Conservation (phyloP, 2,113 vertebrate genomes). For the Todiramphus chloris region DNA sequence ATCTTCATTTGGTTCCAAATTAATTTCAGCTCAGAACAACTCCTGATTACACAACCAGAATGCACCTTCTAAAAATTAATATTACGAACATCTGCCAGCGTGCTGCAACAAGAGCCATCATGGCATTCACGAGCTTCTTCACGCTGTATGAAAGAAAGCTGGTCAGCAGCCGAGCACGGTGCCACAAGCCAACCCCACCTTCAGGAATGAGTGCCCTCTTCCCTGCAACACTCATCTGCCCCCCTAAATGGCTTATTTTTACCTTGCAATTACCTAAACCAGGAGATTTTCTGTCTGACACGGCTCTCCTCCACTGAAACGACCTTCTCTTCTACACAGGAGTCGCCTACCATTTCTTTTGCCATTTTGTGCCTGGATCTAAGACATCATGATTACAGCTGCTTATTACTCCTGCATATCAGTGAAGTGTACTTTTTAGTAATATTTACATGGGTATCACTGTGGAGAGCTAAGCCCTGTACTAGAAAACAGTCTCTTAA, state of each 20-base stretch:
- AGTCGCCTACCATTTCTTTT: slow-evolving; percentile 27
- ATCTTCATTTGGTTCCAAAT: slow-evolving; percentile 54
- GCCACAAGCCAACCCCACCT: not conserved
- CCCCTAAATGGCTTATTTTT: not conserved
- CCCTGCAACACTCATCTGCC: not conserved
- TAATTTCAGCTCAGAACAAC: slow-evolving; percentile 47
- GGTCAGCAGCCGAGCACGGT: not conserved
- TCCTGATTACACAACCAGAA: slow-evolving; percentile 38
- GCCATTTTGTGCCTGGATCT: not conserved
- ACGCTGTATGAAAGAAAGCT: not conserved
- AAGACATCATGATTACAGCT: not conserved
- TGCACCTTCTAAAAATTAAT: not conserved
- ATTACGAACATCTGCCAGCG: not conserved
- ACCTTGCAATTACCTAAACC: not conserved
- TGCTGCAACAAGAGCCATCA: not conserved
- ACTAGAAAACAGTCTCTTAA: slow-evolving; percentile 21
- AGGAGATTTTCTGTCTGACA: not conserved
- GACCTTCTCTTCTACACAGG: not conserved
- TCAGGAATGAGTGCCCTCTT: not conserved
- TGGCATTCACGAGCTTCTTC: not conserved
- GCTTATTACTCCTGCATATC: slow-evolving; percentile 26
- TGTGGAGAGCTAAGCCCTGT: slow-evolving; percentile 49
- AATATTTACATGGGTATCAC: slow-evolving; percentile 43
- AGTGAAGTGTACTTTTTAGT: slow-evolving; percentile 52
- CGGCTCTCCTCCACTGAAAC: not conserved